A percentile compares a stretch with the other conserved stretches of the same genome.
phyloP scores from a whole-genome alignment of 92 coral and sea anemone species.

The Heliopora coerulea region DNA sequence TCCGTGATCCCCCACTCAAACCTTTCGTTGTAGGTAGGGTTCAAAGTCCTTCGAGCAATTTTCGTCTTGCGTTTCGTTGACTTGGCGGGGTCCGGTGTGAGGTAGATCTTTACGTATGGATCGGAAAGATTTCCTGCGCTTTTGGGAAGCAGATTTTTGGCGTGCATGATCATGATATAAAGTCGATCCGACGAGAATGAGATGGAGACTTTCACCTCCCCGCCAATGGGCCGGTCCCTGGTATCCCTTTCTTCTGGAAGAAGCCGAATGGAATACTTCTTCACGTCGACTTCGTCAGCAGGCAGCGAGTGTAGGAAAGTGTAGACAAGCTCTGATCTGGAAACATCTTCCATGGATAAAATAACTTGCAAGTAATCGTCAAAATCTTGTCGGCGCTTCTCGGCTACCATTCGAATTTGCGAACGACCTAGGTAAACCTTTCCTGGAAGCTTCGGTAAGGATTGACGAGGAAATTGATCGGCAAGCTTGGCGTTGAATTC shows the following conservation, averaged over 20 bases:
- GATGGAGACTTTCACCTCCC: slow-evolving; percentile 77
- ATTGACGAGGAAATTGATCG: slow-evolving; percentile 73
- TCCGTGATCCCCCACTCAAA: slow-evolving; percentile 69
- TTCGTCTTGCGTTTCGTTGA: slow-evolving; percentile 94
- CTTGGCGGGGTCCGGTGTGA: slow-evolving; percentile 87
- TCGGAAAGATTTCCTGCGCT: slow-evolving; percentile 74
- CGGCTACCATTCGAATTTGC: slow-evolving; percentile 98
- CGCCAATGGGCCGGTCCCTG: slow-evolving; percentile 69
- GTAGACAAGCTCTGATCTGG: slow-evolving; percentile 83
- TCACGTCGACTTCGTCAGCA: slow-evolving; percentile 75
- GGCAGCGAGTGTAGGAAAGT: slow-evolving; percentile 80
- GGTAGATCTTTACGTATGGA: slow-evolving; percentile 95
- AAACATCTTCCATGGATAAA: slow-evolving; percentile 70
- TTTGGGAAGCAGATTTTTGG: slow-evolving; percentile 76
- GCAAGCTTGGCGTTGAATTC: slow-evolving; percentile 84
- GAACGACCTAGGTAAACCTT: slow-evolving; percentile 95
- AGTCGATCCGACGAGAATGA: slow-evolving; percentile 68
- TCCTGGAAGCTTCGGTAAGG: slow-evolving; percentile 82
- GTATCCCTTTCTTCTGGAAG: slow-evolving; percentile 86
- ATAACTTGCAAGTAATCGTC: slow-evolving; percentile 78
- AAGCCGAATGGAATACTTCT: slow-evolving; percentile 69
- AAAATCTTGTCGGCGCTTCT: slow-evolving; percentile 84
- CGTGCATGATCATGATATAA: slow-evolving; percentile 95
- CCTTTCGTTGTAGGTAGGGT: slow-evolving; percentile 96
- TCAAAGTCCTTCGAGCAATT: slow-evolving; percentile 81